Percentiles rank a stretch among this genome's conserved stretches.
Evolutionary conservation across 2,113 vertebrate species (phyloP).

Genomic region (Miniopterus natalensis): DNA sequence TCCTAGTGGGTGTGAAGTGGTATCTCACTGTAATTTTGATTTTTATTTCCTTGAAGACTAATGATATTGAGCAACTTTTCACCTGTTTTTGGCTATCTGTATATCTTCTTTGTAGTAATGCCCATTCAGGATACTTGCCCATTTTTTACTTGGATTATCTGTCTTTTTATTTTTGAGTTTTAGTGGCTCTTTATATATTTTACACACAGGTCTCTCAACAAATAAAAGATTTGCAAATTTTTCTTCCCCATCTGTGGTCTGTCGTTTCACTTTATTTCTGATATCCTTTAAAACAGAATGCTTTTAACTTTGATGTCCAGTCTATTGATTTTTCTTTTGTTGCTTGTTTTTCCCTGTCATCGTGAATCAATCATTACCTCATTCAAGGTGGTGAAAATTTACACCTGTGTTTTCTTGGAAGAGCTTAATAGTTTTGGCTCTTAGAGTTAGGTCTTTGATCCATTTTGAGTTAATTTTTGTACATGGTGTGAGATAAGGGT

Average conservation of each 20-base stretch:
- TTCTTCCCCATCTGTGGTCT: not conserved
- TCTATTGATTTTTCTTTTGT: not conserved
- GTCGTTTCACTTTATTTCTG: not conserved
- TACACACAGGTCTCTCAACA: not conserved
- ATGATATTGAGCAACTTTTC: not conserved
- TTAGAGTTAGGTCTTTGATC: not conserved
- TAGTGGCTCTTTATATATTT: not conserved
- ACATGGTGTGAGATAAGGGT: not conserved
- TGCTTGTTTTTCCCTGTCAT: not conserved
- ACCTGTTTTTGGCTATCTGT: not conserved
- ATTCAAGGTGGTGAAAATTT: not conserved
- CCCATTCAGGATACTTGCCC: not conserved
- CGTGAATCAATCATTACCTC: not conserved
- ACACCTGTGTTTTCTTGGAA: not conserved
- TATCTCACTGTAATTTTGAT: not conserved
- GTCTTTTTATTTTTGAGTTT: not conserved
- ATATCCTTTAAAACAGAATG: constrained; percentile 1
- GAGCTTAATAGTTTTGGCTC: not conserved
- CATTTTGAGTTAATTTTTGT: constrained; percentile 10
- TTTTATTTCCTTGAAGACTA: not conserved
- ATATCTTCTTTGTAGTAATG: not conserved
- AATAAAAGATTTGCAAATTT: not conserved
- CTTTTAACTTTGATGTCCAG: not conserved
- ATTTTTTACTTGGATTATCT: not conserved
- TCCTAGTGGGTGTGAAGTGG: not conserved